Conservation (phyloP, 2,113 vertebrate species). For the Pavo muticus region DNA sequence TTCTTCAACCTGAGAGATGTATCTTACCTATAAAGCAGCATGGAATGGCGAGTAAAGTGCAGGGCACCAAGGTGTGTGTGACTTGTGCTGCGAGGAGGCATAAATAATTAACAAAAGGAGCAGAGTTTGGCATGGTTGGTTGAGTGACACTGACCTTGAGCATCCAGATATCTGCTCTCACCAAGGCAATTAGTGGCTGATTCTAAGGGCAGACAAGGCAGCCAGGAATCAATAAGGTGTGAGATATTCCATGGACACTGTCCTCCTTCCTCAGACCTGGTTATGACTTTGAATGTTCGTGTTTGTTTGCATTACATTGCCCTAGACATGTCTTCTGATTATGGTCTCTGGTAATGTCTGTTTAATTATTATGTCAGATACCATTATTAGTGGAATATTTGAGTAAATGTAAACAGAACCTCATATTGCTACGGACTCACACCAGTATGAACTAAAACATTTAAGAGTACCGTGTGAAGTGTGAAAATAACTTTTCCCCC, state of each 20-base stretch:
- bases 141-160: background rate
- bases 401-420: conserved; percentile 2
- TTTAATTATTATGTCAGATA: background rate
- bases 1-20: background rate
- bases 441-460: background rate
- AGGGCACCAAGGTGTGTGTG: background rate
- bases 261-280: background rate
- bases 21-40: background rate
- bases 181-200: background rate
- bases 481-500: conserved; percentile 7
- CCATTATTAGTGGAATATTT: background rate
- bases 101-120: conserved; percentile 18
- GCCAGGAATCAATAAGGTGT: background rate
- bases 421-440: background rate
- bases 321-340: background rate
- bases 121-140: background rate
- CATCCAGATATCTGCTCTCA: background rate
- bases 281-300: background rate
- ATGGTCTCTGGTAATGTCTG: background rate
- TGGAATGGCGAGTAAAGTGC: background rate
- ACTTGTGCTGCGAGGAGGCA: background rate
- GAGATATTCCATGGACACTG: background rate
- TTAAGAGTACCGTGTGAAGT: conserved; percentile 19
- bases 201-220: background rate
- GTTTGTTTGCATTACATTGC: background rate